These are phyloP conservation scores for Loxodonta africana DNA, from an alignment of 2,113 vertebrate species.

Conservation along the genomic window DNA sequence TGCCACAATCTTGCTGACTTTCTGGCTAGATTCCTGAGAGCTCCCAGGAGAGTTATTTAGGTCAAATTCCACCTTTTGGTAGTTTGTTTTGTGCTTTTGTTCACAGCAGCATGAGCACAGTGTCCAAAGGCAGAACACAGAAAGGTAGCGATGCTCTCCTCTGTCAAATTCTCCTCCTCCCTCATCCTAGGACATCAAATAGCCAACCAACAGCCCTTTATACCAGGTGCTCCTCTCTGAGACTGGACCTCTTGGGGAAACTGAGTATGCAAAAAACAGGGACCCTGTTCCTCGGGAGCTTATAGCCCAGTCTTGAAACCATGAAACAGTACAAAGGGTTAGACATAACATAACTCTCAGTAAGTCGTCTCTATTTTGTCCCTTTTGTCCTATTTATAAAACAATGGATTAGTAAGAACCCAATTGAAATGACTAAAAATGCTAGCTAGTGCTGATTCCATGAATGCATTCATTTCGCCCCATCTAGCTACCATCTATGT, in stretches of 20 bases:
- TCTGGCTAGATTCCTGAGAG: not conserved
- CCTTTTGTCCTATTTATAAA: slow-evolving; percentile 11
- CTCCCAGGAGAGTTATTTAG: not conserved
- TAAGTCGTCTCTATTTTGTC: not conserved
- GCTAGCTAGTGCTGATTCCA: not conserved
- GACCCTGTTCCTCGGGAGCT: not conserved
- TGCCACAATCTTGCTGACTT: not conserved
- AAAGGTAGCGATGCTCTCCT: not conserved
- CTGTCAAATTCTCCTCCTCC: not conserved
- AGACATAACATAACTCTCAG: not conserved
- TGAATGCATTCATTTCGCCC: not conserved
- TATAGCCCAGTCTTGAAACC: not conserved
- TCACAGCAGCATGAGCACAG: not conserved
- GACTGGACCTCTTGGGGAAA: not conserved
- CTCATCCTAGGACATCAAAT: not conserved
- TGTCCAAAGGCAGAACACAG: not conserved
- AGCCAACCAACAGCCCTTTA: not conserved
- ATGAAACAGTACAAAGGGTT: not conserved
- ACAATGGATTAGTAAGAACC: not conserved
- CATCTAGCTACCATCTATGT: not conserved
- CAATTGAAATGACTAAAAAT: not conserved
- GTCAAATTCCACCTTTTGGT: not conserved
- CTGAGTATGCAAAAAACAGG: not conserved
- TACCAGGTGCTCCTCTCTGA: not conserved
- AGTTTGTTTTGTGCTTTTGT: not conserved